phyloP scores from a whole-genome alignment of 2,888 invertebrate species.

The Dolichomitus sp. region DNA sequence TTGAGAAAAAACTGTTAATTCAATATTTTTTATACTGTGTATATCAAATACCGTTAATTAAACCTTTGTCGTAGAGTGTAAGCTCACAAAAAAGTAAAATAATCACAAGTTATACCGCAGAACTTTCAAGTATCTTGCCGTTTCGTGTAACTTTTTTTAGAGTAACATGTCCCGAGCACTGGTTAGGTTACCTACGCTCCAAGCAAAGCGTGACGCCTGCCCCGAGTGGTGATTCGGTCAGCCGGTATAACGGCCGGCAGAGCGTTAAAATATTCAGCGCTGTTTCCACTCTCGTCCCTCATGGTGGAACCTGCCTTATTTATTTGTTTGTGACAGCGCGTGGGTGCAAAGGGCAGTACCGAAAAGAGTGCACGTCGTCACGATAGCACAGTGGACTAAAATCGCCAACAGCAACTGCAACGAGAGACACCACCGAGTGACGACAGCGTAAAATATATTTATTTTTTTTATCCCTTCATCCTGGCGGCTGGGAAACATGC shows the following conservation, averaged over 20 bases:
- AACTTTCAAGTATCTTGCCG: background rate
- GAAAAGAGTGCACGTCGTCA: conserved; percentile 38
- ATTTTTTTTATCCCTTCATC: conserved; percentile 61
- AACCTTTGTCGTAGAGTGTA: too few relatives aligned
- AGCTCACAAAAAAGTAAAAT: background rate
- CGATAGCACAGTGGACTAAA: conserved; percentile 29
- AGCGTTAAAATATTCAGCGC: conserved; percentile 75
- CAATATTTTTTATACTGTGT: background rate
- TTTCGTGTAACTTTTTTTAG: conserved; percentile 1
- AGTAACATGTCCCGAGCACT: conserved; percentile 8
- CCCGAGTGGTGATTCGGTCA: conserved; percentile 67
- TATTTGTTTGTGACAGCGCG: conserved; percentile 77
- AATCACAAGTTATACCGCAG: background rate
- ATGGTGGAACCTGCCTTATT: conserved; percentile 73
- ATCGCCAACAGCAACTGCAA: conserved; percentile 34
- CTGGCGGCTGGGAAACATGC: conserved; percentile 75
- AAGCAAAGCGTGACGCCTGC: conserved; percentile 10
- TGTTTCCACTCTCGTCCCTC: conserved; percentile 50
- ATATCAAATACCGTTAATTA: background rate
- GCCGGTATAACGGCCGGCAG: conserved; percentile 72
- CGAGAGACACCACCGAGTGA: conserved; percentile 51
- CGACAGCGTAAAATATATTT: conserved; percentile 63
- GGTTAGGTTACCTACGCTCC: conserved; percentile 20
- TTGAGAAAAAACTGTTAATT: background rate
- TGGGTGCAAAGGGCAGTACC: conserved; percentile 4